These are phyloP conservation scores for Ptilonorhynchus violaceus DNA, from an alignment of 2,113 vertebrate genomes.

Conservation along the genomic window DNA sequence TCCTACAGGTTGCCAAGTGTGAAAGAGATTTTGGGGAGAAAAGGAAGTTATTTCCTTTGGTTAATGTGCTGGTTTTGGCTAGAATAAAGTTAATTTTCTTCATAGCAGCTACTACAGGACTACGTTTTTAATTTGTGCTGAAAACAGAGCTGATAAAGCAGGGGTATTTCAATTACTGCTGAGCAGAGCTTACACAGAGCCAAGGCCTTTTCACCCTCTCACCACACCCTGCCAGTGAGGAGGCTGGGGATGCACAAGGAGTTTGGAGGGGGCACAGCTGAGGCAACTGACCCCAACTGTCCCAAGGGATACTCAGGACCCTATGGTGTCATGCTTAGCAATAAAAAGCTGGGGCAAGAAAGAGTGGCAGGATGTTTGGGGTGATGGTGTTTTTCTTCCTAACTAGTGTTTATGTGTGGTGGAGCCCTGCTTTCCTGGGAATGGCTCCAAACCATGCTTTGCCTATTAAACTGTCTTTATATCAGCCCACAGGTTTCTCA, in stretches of 20 bases:
- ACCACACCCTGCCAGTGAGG: background rate
- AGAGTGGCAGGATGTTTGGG: background rate
- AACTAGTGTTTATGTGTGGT: background rate
- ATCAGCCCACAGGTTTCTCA: background rate
- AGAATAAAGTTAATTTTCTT: background rate
- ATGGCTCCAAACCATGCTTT: background rate
- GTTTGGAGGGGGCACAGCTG: background rate
- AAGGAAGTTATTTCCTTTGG: background rate
- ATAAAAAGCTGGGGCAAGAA: background rate
- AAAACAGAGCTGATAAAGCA: background rate
- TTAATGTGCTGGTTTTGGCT: background rate
- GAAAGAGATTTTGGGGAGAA: background rate
- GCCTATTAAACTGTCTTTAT: background rate
- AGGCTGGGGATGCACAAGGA: background rate
- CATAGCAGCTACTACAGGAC: background rate
- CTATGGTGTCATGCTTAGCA: background rate
- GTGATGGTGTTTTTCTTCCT: background rate
- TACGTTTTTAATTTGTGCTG: background rate
- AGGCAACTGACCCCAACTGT: background rate
- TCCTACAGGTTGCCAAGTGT: background rate
- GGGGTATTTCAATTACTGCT: background rate
- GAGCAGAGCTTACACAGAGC: background rate
- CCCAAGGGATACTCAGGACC: background rate
- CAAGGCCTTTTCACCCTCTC: background rate
- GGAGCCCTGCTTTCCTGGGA: background rate